These are phyloP conservation scores for Dendrocincla fuliginosa DNA, from an alignment of 2,797 vertebrate species.

Conservation along the genomic window DNA sequence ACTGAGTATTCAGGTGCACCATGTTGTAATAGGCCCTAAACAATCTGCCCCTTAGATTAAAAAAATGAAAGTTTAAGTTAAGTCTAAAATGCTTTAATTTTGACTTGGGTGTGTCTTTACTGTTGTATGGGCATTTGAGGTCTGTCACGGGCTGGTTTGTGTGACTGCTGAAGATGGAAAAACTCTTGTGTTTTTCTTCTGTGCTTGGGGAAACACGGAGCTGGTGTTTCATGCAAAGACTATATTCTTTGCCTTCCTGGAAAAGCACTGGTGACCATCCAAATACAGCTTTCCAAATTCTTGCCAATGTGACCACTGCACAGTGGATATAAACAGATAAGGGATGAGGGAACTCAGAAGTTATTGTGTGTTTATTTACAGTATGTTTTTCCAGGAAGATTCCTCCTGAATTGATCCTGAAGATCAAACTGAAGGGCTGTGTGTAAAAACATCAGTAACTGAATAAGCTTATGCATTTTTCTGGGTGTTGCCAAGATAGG, in stretches of 20 bases:
- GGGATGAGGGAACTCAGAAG: neutral
- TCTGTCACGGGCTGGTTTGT: neutral
- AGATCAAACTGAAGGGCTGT: neutral
- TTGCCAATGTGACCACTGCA: neutral
- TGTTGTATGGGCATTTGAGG: neutral
- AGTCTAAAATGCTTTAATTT: neutral
- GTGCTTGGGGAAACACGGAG: neutral
- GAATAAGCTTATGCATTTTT: neutral
- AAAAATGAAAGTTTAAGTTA: neutral
- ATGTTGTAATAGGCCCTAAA: neutral
- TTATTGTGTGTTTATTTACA: accelerated
- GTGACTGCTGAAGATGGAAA: neutral
- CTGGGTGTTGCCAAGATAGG: neutral
- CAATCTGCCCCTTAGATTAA: neutral
- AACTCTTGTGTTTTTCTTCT: neutral
- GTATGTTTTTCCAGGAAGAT: neutral
- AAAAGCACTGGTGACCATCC: neutral
- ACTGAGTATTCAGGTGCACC: neutral
- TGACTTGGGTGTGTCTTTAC: neutral
- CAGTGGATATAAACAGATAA: neutral
- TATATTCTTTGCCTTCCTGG: neutral
- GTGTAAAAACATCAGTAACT: neutral
- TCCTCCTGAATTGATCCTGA: neutral
- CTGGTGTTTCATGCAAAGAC: neutral
- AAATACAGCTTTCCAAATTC: neutral